phyloP scores from a whole-genome alignment of 2,888 invertebrate genomes.

The Drosophila tripunctata region DNA sequence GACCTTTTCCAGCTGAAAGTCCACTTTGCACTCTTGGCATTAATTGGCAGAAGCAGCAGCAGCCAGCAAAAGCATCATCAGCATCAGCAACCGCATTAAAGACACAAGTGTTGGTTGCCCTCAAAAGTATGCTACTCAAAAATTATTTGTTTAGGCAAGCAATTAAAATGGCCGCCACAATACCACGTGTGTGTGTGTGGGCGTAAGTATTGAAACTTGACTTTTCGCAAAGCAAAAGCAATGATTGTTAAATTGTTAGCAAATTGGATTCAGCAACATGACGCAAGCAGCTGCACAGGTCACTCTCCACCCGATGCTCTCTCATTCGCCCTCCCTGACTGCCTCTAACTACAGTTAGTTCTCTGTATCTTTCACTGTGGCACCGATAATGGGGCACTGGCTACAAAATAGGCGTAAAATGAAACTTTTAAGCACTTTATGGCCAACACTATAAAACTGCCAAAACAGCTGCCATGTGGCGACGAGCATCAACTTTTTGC shows the following conservation, averaged over 20 bases:
- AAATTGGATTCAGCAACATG: slow-evolving; percentile 70
- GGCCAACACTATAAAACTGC: slow-evolving; percentile 77
- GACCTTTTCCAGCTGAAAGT: slow-evolving; percentile 38
- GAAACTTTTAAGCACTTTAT: slow-evolving; percentile 82
- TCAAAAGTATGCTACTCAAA: slow-evolving; percentile 61
- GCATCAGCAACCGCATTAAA: slow-evolving; percentile 25
- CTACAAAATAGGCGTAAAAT: slow-evolving; percentile 80
- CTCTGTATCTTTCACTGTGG: slow-evolving; percentile 10
- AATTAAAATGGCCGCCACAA: slow-evolving; percentile 71
- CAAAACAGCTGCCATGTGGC: slow-evolving; percentile 77
- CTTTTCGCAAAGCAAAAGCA: slow-evolving; percentile 57
- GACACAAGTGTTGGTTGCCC: slow-evolving; percentile 36
- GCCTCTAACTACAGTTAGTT: slow-evolving; percentile 1
- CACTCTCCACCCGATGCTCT: slow-evolving; percentile 42
- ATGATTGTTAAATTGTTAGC: slow-evolving; percentile 78
- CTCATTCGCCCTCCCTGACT: not conserved
- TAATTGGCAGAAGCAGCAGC: slow-evolving; percentile 62
- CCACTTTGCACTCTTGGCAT: slow-evolving; percentile 51
- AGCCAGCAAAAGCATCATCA: slow-evolving; percentile 8
- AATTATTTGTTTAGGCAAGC: slow-evolving; percentile 77
- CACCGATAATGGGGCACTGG: slow-evolving; percentile 69
- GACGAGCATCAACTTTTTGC: slow-evolving; percentile 61
- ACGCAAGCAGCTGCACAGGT: slow-evolving; percentile 49
- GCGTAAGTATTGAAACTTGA: slow-evolving; percentile 40
- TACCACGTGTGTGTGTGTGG: slow-evolving; percentile 9